A percentile compares a stretch with the other conserved stretches of the same genome.
These are phyloP conservation scores for Lagenorhynchus albirostris DNA, from an alignment of 2,113 vertebrate species.

Conservation along the genomic window DNA sequence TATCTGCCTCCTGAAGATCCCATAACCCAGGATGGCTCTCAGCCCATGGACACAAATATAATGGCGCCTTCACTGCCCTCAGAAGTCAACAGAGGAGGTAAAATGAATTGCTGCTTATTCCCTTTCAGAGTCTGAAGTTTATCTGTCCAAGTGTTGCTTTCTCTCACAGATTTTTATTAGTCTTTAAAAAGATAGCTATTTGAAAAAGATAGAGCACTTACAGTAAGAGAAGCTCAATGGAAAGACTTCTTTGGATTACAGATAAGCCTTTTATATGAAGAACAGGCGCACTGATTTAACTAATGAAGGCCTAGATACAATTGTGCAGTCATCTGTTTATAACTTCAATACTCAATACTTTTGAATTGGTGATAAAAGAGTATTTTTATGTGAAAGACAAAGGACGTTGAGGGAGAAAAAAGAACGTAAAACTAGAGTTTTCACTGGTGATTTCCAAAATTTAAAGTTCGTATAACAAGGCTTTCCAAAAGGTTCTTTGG, in stretches of 20 bases:
- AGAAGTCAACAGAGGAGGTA: constrained; percentile 93
- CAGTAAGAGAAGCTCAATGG: not conserved
- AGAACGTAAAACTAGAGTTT: not conserved
- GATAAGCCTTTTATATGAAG: not conserved
- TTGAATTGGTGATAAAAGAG: not conserved
- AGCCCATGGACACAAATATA: constrained; percentile 98
- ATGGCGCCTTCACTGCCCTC: constrained; percentile 89
- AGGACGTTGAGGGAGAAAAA: not conserved
- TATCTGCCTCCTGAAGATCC: constrained; percentile 98
- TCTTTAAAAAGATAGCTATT: not conserved
- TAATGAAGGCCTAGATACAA: not conserved
- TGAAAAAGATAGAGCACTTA: not conserved
- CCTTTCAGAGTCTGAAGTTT: not conserved
- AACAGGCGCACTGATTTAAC: not conserved
- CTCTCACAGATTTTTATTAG: not conserved
- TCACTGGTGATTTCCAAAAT: not conserved
- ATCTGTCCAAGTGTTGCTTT: not conserved
- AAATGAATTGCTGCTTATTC: not conserved
- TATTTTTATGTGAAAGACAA: not conserved
- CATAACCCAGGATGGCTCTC: constrained; percentile 95
- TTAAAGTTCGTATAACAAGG: not conserved
- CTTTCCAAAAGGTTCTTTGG: not conserved
- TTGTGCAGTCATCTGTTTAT: not conserved
- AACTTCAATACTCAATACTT: not conserved
- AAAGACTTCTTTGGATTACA: not conserved